Evolutionary conservation across 2,888 invertebrate genomes (phyloP).

Genomic region (Schizaphis graminum): DNA sequence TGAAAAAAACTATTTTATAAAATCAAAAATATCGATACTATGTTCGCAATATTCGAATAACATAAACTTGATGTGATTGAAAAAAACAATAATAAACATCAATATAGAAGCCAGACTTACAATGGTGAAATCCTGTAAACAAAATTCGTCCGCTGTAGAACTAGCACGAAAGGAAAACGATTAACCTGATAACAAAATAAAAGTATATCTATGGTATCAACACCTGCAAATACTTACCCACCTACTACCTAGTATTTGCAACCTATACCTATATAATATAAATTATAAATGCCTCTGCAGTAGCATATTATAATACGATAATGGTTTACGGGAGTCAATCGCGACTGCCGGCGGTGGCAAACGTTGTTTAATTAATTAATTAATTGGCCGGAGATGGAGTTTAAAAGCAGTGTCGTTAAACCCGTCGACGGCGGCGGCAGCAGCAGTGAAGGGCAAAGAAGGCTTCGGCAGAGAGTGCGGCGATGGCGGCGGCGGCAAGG

Average conservation of each 20-base stretch:
- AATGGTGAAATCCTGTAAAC: neutral
- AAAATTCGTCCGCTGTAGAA: neutral
- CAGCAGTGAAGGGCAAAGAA: neutral
- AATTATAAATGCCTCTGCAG: neutral
- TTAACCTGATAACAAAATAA: neutral
- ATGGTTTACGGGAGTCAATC: conserved; percentile 29
- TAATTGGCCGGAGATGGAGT: conserved; percentile 59
- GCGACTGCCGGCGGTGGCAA: conserved; percentile 26
- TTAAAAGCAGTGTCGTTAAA: conserved; percentile 61
- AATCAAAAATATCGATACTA: too few species aligned
- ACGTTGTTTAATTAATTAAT: conserved; percentile 57
- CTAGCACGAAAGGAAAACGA: neutral
- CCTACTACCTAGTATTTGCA: neutral
- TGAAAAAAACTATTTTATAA: neutral
- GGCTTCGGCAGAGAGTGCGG: neutral
- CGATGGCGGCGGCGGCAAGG: neutral
- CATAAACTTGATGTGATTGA: neutral
- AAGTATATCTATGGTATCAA: neutral
- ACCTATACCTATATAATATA: neutral
- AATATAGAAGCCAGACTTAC: neutral
- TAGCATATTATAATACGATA: neutral
- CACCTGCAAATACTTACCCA: neutral
- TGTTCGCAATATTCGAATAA: neutral
- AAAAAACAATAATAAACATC: neutral
- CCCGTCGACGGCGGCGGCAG: neutral